A percentile compares a stretch with the other conserved stretches of the same genome.
Conservation (phyloP, 2,113 vertebrate species). For the Pluvialis apricaria region DNA sequence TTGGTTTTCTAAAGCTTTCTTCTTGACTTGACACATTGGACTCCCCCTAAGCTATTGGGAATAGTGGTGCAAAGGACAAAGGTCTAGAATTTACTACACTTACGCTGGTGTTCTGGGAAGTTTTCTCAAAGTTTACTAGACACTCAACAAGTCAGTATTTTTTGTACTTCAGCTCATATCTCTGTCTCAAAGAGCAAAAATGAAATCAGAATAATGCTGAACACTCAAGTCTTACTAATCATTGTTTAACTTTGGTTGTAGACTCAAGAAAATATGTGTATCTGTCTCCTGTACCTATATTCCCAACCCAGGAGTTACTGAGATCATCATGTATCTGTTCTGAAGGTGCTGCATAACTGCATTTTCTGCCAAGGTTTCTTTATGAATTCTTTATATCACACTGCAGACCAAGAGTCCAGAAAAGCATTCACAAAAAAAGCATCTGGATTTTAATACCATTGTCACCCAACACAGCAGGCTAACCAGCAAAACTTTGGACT, state of each 20-base stretch:
- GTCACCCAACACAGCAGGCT: neutral
- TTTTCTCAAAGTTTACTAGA: neutral
- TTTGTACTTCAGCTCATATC: neutral
- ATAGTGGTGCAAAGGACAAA: neutral
- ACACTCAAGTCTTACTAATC: neutral
- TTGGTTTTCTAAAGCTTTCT: neutral
- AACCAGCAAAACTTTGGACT: neutral
- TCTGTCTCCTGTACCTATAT: neutral
- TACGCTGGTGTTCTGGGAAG: neutral
- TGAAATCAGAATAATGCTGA: neutral
- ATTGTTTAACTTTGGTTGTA: neutral
- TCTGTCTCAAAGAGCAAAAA: neutral
- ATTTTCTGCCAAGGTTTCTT: neutral
- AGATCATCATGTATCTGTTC: neutral
- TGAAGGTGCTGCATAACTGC: neutral
- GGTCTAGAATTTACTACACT: neutral
- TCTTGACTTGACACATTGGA: neutral
- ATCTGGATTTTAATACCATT: neutral
- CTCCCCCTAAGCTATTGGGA: neutral
- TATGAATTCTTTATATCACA: neutral
- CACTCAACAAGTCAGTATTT: neutral
- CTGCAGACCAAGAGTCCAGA: neutral
- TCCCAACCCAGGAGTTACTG: neutral
- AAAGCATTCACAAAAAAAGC: neutral
- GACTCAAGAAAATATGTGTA: neutral